Conservation (phyloP, 1,140 invertebrate species). For the fruit fly (Drosophila melanogaster) region DNA sequence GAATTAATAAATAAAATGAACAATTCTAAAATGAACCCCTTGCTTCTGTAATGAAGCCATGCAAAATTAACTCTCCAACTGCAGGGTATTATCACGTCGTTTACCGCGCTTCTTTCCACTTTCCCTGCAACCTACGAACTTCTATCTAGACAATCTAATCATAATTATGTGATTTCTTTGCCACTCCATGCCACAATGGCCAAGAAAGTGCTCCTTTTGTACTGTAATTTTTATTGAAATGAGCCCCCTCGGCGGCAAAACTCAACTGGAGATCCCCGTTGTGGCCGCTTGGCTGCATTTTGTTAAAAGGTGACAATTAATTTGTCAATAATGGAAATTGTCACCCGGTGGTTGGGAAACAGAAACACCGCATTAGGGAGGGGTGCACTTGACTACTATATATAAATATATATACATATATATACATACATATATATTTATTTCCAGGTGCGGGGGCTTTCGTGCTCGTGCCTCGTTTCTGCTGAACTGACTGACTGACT, state of each 20-base stretch:
- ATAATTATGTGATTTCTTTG: constrained; percentile 75
- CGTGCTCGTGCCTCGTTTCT: constrained; percentile 55
- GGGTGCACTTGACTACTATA: no score
- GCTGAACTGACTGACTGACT: neutral
- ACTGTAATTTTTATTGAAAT: constrained; percentile 75
- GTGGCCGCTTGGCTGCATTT: constrained; percentile 60
- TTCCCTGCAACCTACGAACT: neutral
- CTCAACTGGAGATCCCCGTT: constrained; percentile 8
- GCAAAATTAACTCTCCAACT: neutral
- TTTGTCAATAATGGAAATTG: constrained; percentile 81
- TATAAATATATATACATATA: no score
- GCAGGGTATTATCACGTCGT: neutral
- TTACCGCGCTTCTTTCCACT: neutral
- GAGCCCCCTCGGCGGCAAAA: constrained; percentile 11
- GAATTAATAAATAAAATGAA: neutral
- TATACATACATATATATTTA: neutral
- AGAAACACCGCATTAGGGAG: neutral
- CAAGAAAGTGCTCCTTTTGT: constrained; percentile 46
- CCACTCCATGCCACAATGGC: constrained; percentile 24
- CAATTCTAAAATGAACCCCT: neutral
- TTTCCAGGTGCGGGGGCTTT: constrained; percentile 14
- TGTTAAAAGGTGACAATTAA: constrained; percentile 83
- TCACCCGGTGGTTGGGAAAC: constrained; percentile 33
- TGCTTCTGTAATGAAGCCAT: neutral
- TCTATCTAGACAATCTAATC: constrained; percentile 59